phyloP scores from a whole-genome alignment of 1,140 invertebrate genomes.

The Zaprionus nigranus region DNA sequence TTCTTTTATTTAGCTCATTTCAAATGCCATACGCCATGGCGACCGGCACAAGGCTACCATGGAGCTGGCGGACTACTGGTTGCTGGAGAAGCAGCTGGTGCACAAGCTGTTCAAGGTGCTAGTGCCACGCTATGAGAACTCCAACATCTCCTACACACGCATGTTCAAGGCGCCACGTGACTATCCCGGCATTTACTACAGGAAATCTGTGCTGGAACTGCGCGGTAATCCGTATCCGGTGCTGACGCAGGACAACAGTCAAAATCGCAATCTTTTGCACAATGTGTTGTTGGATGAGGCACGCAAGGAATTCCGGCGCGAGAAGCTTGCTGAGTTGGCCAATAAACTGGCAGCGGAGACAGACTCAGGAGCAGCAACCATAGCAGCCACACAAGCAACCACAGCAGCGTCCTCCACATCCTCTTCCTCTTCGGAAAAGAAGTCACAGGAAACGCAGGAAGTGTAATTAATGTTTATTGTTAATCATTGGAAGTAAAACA shows the following conservation, averaged over 20 bases:
- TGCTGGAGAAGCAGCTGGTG: conserved; percentile 94
- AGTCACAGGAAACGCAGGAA: conserved; percentile 6
- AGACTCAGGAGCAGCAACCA: not conserved
- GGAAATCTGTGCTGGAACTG: conserved; percentile 91
- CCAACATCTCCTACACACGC: conserved; percentile 89
- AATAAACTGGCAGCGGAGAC: conserved; percentile 28
- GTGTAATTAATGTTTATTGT: conserved; percentile 28
- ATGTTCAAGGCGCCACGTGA: conserved; percentile 89
- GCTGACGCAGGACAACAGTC: conserved; percentile 85
- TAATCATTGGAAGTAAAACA: conserved; percentile 36
- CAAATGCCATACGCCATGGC: conserved; percentile 94
- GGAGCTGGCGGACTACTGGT: conserved; percentile 95
- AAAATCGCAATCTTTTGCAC: conserved; percentile 88
- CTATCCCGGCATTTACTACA: conserved; percentile 86
- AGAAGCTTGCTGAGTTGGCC: conserved; percentile 65
- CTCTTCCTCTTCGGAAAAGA: not conserved
- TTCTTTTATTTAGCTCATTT: conserved; percentile 90
- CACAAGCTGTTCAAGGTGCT: conserved; percentile 97
- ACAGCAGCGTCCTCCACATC: not conserved
- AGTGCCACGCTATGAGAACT: conserved; percentile 92
- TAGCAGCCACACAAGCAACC: not conserved
- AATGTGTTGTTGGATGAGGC: conserved; percentile 90
- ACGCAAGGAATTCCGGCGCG: conserved; percentile 87
- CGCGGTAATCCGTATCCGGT: conserved; percentile 90
- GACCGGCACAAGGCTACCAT: conserved; percentile 93